Conservation (phyloP, 2,888 invertebrate genomes). For the Galerucella calmariensis region DNA sequence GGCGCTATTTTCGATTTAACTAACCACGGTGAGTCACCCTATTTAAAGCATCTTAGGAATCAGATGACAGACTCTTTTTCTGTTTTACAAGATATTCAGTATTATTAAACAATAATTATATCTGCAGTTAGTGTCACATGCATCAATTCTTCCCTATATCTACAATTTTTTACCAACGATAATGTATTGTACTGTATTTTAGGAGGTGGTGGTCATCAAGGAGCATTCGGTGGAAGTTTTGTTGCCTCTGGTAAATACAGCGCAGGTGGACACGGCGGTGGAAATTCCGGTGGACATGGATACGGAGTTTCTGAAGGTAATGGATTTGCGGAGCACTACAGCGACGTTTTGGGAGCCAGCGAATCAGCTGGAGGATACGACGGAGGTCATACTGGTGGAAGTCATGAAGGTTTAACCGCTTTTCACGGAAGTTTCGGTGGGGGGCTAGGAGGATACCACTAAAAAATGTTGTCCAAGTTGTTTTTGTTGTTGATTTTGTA, state of each 20-base stretch:
- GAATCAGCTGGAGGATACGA: conserved; percentile 34
- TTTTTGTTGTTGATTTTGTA: conserved; percentile 31
- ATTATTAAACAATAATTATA: too few species aligned
- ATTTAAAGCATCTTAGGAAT: neutral
- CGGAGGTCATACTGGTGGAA: conserved; percentile 17
- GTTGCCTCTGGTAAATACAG: conserved; percentile 54
- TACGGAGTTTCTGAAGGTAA: conserved; percentile 46
- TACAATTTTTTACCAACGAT: too few species aligned
- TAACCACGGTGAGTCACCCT: conserved; percentile 45
- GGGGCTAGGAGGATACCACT: conserved; percentile 39
- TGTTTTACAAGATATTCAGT: too few species aligned
- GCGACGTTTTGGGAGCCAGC: conserved; percentile 51
- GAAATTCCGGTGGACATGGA: conserved; percentile 42
- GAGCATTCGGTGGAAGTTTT: conserved; percentile 53
- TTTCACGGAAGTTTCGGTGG: conserved; percentile 31
- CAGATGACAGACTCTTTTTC: too few species aligned
- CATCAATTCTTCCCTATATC: too few species aligned
- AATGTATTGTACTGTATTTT: neutral
- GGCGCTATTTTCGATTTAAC: conserved; percentile 51
- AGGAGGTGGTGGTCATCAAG: conserved; percentile 48
- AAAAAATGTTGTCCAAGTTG: conserved; percentile 3
- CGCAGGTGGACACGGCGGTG: conserved; percentile 47
- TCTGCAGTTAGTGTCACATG: too few species aligned
- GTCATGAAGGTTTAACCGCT: conserved; percentile 32
- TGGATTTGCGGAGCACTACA: conserved; percentile 51